phyloP scores from a whole-genome alignment of 2,797 vertebrate genomes.

The Thalassophryne amazonica region DNA sequence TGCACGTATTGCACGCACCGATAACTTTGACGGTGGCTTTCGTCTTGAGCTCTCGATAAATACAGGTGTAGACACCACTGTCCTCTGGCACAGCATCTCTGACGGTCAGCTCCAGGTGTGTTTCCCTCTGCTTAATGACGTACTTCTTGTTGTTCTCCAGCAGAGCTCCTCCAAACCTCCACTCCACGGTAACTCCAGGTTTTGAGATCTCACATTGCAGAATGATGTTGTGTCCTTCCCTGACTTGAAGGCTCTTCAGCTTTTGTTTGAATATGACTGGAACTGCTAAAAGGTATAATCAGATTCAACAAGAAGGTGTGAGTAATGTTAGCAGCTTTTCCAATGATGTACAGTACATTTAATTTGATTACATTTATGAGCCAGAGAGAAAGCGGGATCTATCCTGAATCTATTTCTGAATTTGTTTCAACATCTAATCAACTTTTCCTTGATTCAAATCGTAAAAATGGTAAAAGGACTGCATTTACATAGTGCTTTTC shows the following conservation, averaged over 20 bases:
- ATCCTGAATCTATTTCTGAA: too few species aligned
- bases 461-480: too few species aligned
- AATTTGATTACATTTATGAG: too few species aligned
- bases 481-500: too few species aligned
- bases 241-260: constrained; percentile 76
- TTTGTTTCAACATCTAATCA: too few species aligned
- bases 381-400: too few species aligned
- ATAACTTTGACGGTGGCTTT: constrained; percentile 84
- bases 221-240: constrained; percentile 70
- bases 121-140: constrained; percentile 78
- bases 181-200: constrained; percentile 70
- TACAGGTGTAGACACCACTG: constrained; percentile 87
- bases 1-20: constrained; percentile 67
- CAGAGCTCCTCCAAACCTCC: constrained; percentile 84
- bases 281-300: constrained; percentile 65
- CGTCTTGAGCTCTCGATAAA: constrained; percentile 83
- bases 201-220: constrained; percentile 83
- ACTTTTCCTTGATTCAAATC: too few species aligned
- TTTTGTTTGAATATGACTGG: constrained; percentile 80
- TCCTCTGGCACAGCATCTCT: constrained; percentile 78
- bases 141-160: constrained; percentile 83
- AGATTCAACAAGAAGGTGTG: not conserved
- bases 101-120: constrained; percentile 79
- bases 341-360: not conserved
- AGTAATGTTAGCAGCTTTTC: not conserved